Evolutionary conservation across 2,113 vertebrate genomes (phyloP), one percentile per base, ranked within the genome.

Genomic region (Panthera leo): DNA sequence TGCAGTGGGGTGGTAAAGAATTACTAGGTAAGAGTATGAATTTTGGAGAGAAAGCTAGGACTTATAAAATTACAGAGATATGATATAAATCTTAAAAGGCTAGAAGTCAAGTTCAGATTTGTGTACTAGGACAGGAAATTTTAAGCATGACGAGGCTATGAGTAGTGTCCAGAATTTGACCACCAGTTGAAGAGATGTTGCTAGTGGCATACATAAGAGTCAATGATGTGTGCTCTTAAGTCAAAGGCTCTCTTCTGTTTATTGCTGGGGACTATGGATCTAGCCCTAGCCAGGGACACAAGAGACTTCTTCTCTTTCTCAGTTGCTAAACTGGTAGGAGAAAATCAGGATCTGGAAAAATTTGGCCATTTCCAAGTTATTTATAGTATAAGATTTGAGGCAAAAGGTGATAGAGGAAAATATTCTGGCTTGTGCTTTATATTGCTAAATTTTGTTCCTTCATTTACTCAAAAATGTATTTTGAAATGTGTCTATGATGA

Each of bases 361-460:
- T 10, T 31, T 29, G 16, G 67, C 19, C 27, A 45, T 90, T 90
- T 86, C n/a, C 65, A 88, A 83, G 39, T 93, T 86, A 84, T 58
- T 82, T 58, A 34, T 84, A 75, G 71, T 51, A 55, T 18, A 63
- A 86, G 42, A 86, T 68, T 51, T 96, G 18, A 55, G 53, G 42
- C 73, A 87, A 85, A 91, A 96, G 2, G 45, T 85, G n/a, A 78
- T 23, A 70, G 83, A 23, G 12, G 27, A 88, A 93, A 91, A 70
- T 83, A 68, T 91, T 76, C 53, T 29, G 58, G 58, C 29, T 71
- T 89, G 15, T 31, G 21, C 8, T 86, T 92, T 87, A 27, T 63
- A 68, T 79, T 89, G 27, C 55, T 94, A 83, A 73, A 63, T 93
- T 95, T 67, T 86, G 4, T 83, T 73, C 53, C 42, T 73, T 95